Evolutionary conservation across 2,113 vertebrate species (phyloP), one percentile per base, ranked within the genome.

Genomic region (Neodontobutis hainanensis): DNA sequence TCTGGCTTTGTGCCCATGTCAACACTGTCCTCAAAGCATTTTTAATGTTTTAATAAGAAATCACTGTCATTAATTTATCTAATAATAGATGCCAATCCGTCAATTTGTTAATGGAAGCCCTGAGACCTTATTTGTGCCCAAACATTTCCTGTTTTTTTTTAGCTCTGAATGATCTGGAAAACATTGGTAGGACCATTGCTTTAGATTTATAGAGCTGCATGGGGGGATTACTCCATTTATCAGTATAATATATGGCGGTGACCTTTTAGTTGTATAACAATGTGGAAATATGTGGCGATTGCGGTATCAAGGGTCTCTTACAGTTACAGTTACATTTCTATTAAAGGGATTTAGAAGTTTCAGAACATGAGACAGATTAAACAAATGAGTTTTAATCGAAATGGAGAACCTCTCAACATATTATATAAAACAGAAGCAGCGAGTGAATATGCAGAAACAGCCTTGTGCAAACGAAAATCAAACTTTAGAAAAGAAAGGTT

Each of bases 401-500:
- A 27, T 27, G 19, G 19, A 27, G 19, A 27, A 27, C 19, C 38
- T 40, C 38, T 40, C 38, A 40, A 40, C 5, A 40, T 8, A 46
- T 15, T 46, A 7, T 48, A 15, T 16, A 16, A 16, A 48, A 48
- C 38, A 40, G 2, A 48, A 48, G 19, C 19, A 27, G 19, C 19
- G 19, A 27, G 7, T 16, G 15, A 16, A 16, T 2, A 7, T 44
- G 10, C 49, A 68, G 75, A 43, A 32, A 11, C 42, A 16, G 63
- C 16, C 19, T 57, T 70, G 16, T 52, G 32, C 14, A 61, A 69
- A 71, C 42, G 73, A 72, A 79, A 76, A 70, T 50, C 47, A 58
- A 52, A 44, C 16, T 5, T 38, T 9, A 78, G 52, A 69, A 75
- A 75, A 61, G 45, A 16, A 78, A 65, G 42, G 73, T 50, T 65